Conservation (phyloP, 2,113 vertebrate species). For the Tragulus kanchil region DNA sequence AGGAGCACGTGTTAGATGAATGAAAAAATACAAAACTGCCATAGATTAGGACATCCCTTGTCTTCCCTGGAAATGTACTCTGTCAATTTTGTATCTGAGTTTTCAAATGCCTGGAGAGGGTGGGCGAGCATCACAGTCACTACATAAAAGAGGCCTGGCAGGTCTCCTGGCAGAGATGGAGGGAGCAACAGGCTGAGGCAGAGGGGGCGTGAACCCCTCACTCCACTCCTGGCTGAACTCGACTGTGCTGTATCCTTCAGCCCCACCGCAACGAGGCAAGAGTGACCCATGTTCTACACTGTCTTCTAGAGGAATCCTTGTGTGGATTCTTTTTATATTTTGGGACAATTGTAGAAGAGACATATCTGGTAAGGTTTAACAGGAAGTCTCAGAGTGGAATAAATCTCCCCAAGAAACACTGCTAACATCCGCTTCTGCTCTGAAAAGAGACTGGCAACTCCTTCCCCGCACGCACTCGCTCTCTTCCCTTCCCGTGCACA, state of each 20-base stretch:
- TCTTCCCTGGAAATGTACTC: neutral
- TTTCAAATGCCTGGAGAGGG: neutral
- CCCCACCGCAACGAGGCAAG: too few relatives aligned
- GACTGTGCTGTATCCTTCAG: accelerated
- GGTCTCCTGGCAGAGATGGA: accelerated
- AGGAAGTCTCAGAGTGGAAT: conserved; percentile 4
- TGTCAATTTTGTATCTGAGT: neutral
- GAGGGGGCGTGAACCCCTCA: accelerated
- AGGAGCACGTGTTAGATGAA: neutral
- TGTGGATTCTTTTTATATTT: neutral
- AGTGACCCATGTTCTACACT: accelerated
- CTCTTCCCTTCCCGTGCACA: conserved; percentile 44
- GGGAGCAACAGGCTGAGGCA: neutral
- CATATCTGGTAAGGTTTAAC: neutral
- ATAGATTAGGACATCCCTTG: accelerated
- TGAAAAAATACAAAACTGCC: neutral
- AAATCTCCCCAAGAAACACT: neutral
- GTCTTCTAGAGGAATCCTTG: accelerated
- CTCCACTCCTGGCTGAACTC: neutral
- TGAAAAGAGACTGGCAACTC: conserved; percentile 42
- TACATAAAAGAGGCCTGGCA: accelerated
- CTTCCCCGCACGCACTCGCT: conserved; percentile 50
- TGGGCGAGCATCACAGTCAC: accelerated
- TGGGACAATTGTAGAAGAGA: neutral
- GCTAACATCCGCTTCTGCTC: too few relatives aligned